These are phyloP conservation scores for Enteromius anoplus DNA, from an alignment of 2,797 vertebrate species.

Conservation along the genomic window DNA sequence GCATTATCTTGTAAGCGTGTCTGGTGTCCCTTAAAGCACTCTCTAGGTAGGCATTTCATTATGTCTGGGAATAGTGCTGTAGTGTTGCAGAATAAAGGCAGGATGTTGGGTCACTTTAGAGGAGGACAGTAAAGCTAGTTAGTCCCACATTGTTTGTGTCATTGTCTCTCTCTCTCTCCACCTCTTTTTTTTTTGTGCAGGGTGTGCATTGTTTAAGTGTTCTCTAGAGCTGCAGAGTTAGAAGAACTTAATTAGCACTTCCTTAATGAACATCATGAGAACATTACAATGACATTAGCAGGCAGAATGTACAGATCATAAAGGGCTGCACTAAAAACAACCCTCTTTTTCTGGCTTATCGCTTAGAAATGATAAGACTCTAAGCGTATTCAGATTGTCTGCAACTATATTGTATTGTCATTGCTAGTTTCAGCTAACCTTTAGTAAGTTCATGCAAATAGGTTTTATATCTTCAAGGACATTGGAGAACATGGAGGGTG, in stretches of 20 bases:
- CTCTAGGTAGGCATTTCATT: slow-evolving; percentile 13
- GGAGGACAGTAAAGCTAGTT: background rate
- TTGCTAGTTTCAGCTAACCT: slow-evolving; percentile 38
- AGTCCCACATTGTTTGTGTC: background rate
- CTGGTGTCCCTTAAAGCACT: background rate
- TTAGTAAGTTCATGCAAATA: slow-evolving; percentile 5
- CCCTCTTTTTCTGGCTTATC: slow-evolving; percentile 1
- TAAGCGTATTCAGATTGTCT: slow-evolving; percentile 1
- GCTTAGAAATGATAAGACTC: slow-evolving; percentile 3
- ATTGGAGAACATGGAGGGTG: background rate
- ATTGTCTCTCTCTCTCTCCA: slow-evolving; percentile 10
- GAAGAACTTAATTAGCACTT: slow-evolving; percentile 41
- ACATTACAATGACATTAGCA: slow-evolving; percentile 36
- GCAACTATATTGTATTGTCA: slow-evolving; percentile 13
- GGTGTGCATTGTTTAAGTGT: slow-evolving; percentile 23
- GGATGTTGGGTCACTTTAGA: slow-evolving; percentile 30
- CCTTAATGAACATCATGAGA: slow-evolving; percentile 52
- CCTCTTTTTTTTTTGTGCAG: background rate
- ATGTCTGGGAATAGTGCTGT: slow-evolving; percentile 1
- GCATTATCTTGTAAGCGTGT: background rate
- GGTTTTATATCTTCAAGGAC: background rate
- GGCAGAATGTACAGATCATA: slow-evolving; percentile 29
- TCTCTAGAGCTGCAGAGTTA: slow-evolving; percentile 16
- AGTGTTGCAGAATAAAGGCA: background rate
- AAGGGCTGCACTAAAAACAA: slow-evolving; percentile 12